Percentiles rank a stretch among this genome's conserved stretches.
Conservation (phyloP, 2,888 invertebrate species). For the Leucoma salicis region DNA sequence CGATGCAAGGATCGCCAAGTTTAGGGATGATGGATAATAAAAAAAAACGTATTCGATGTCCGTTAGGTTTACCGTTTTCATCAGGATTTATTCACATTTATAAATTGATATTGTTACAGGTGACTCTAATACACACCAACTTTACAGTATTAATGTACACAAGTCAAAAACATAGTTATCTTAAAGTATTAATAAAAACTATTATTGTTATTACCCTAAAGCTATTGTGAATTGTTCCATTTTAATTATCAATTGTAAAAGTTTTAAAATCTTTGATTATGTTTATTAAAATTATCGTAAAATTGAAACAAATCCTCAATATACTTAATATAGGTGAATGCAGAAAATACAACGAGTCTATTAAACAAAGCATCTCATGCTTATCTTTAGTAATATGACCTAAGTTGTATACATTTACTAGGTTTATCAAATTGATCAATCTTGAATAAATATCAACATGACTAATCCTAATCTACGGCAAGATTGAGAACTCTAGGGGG, state of each 20-base stretch:
- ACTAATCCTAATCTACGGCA: constrained; percentile 72
- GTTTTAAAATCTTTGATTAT: constrained; percentile 51
- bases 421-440: constrained; percentile 67
- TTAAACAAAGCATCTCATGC: constrained; percentile 73
- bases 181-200: constrained; percentile 74
- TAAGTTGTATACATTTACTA: constrained; percentile 75
- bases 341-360: constrained; percentile 56
- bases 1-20: constrained; percentile 75
- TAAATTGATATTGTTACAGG: constrained; percentile 71
- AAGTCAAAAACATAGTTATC: constrained; percentile 80
- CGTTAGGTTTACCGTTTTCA: constrained; percentile 61
- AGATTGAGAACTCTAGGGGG: constrained; percentile 65
- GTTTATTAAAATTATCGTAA: constrained; percentile 41
- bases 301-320: constrained; percentile 44
- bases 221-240: constrained; percentile 76
- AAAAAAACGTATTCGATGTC: constrained; percentile 67
- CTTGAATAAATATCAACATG: constrained; percentile 71
- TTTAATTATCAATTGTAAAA: constrained; percentile 54
- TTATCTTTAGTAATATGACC: constrained; percentile 57
- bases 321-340: constrained; percentile 37
- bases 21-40: constrained; percentile 64
- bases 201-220: constrained; percentile 78
- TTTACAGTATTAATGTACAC: constrained; percentile 79
- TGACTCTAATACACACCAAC: constrained; percentile 75
- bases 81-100: constrained; percentile 80